phyloP scores from a whole-genome alignment of 2,888 invertebrate species.

The Aplocera efformata region DNA sequence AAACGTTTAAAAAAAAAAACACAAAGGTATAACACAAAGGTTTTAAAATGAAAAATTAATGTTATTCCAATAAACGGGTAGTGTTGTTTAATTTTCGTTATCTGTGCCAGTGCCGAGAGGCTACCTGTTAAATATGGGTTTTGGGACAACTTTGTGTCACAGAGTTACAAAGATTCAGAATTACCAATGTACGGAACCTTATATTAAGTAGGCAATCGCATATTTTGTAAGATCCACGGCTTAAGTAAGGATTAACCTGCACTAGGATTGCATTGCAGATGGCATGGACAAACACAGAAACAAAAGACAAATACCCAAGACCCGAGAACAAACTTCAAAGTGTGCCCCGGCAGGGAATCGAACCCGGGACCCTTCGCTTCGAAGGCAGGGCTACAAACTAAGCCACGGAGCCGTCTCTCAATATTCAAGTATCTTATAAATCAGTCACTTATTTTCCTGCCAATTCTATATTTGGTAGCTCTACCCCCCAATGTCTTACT shows the following conservation, averaged over 20 bases:
- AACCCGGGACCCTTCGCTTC: too few species aligned
- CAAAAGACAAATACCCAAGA: too few species aligned
- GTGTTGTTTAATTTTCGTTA: constrained; percentile 34
- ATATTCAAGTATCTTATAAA: too few species aligned
- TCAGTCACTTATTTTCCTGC: not conserved
- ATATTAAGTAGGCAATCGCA: not conserved
- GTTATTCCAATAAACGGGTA: constrained; percentile 17
- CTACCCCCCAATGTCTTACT: constrained; percentile 61
- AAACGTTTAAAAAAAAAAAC: too few species aligned
- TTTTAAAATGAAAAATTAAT: constrained; percentile 13
- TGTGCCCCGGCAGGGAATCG: too few species aligned
- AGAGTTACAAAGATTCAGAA: constrained; percentile 32
- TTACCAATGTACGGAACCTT: not conserved
- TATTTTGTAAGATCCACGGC: not conserved
- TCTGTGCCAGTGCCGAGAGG: constrained; percentile 52
- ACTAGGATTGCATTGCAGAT: too few species aligned
- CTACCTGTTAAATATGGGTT: constrained; percentile 69
- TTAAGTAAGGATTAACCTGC: too few species aligned
- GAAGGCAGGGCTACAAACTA: too few species aligned
- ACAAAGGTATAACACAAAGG: not conserved
- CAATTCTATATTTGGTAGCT: constrained; percentile 10
- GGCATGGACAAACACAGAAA: too few species aligned
- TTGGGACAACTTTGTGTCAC: constrained; percentile 32
- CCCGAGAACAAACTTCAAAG: too few species aligned
- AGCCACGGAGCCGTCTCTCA: too few species aligned